Evolutionary conservation across 2,888 invertebrate genomes (phyloP), one percentile per base, ranked within the genome.

Genomic region (Pemphredon lugubris): DNA sequence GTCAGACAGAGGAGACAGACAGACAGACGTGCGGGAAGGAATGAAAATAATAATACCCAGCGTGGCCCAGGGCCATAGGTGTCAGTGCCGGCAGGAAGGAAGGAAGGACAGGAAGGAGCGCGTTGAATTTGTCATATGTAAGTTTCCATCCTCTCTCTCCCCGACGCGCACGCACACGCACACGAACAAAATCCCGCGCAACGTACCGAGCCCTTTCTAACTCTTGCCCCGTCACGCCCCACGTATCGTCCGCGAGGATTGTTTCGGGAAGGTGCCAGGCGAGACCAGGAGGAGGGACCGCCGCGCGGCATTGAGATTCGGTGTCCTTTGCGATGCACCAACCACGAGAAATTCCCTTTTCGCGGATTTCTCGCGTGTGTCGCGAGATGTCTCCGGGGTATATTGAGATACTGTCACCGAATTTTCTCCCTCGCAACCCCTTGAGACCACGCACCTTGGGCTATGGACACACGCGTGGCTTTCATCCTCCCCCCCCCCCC

Each of bases 11-110:
- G 68, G 81, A 82, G 82, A 64, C 79, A 78, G 81, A 82, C 77
- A 80, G 86, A 83, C 81, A 80, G 87, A 82, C 83, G 79, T 79
- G 76, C 83, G 83, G 78, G 82, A 87, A 88, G 88, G 84, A 88
- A 87, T 88, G 88, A 88, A 88, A 88, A 88, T 88, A 88, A 88
- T 88, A 88, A 88, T 87, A 87, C 79, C 82, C 83, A 77, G 81
- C 75, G 79, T 85, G 84, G 85, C 88, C 88, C 76, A 73, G 80
- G 87, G 88, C 86, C 84, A 84, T 84, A 84, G 83, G 88, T 87
- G 88, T 88, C 86, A 86, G 81, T 58, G 82, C 75, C 78, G 73
- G 73, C 74, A 76, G 83, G 82, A 81, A 84, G 81, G 77, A 79
- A 81, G 77, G 73, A 75, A 77, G 74, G 75, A 69, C 63, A 68